phyloP scores from a whole-genome alignment of 1,140 invertebrate genomes.

The Leptinotarsa lineolata region DNA sequence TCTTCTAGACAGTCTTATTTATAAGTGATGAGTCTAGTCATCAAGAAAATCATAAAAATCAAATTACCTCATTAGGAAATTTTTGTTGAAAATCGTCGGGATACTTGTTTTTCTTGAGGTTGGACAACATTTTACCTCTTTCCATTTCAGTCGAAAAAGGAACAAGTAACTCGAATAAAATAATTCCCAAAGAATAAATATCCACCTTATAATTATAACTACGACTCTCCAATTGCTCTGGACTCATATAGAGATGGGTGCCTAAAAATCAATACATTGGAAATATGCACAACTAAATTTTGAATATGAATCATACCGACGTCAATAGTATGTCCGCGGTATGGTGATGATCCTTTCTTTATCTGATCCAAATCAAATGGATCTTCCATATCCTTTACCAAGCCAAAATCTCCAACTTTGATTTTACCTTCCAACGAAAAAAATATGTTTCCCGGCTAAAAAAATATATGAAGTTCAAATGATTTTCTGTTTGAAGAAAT shows the following conservation, averaged over 20 bases:
- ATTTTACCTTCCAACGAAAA: conserved; percentile 87
- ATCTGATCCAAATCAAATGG: conserved; percentile 58
- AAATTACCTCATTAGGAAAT: conserved; percentile 70
- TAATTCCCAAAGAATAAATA: conserved; percentile 93
- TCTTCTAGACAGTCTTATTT: too few species aligned
- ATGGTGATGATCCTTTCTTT: conserved; percentile 42
- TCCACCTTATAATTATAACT: conserved; percentile 94
- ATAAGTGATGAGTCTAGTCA: too few species aligned
- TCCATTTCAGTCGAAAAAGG: conserved; percentile 92
- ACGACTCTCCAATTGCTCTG: conserved; percentile 82
- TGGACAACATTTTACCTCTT: conserved; percentile 67
- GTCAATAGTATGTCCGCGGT: conserved; percentile 60
- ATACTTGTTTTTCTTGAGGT: conserved; percentile 70
- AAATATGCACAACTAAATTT: conserved; percentile 48
- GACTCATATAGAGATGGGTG: conserved; percentile 96
- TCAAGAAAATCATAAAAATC: background rate
- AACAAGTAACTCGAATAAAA: conserved; percentile 89
- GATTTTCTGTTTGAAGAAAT: background rate
- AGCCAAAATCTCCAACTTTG: conserved; percentile 96
- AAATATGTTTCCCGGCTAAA: conserved; percentile 93
- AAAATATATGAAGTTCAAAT: conserved; percentile 37
- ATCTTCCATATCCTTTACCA: conserved; percentile 84
- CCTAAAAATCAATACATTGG: conserved; percentile 58
- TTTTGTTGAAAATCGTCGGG: conserved; percentile 69
- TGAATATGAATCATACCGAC: conserved; percentile 59